Evolutionary conservation across 2,888 invertebrate genomes (phyloP), one percentile per base, ranked within the genome.

Genomic region (Omphaloscelis lunosa): DNA sequence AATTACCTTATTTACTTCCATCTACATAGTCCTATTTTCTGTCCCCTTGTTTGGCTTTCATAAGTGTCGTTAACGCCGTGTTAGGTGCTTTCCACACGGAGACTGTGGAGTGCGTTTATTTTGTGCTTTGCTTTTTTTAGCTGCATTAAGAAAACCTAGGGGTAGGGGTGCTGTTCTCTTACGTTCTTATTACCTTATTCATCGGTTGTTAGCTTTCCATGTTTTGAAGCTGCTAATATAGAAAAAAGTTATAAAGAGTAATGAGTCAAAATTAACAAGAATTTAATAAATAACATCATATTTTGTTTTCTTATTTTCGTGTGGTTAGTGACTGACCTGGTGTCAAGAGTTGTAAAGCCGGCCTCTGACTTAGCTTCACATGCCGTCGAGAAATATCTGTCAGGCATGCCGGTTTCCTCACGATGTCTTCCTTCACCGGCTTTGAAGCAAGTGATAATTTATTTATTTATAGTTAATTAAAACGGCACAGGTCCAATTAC

Each of bases 1-100:
- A 92, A 93, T 93, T 93, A 91, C 90, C 91, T 90, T 92, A 91
- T 91, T 92, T 90, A 89, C 90, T 89, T 84, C 85, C 72, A 89
- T 87, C 90, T 89, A 85, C 75, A 70, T 88, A 79, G 83, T 83
- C 80, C 83, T 88, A 88, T 90, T 90, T 90, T 84, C 87, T 83
- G 89, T 85, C 84, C 86, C 85, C 87, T 88, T 91, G 91, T 92
- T 92, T 91, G 90, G 89, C 88, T 90, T 91, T 89, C 90, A 89
- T 91, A 91, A 90, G 91, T 91, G 89, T 90, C 90, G 88, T 92
- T 91, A 90, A 86, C 88, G 87, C 83, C 76, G 76, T 77, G 84
- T 90, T 86, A 89, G 83, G 80, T 51, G 48, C 75, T 69, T 75
- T 85, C 59, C 85, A 84, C 75, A 86, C 89, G 56, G 51, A 59